phyloP scores from a whole-genome alignment of 2,888 invertebrate species.

The Micropterix aruncella region DNA sequence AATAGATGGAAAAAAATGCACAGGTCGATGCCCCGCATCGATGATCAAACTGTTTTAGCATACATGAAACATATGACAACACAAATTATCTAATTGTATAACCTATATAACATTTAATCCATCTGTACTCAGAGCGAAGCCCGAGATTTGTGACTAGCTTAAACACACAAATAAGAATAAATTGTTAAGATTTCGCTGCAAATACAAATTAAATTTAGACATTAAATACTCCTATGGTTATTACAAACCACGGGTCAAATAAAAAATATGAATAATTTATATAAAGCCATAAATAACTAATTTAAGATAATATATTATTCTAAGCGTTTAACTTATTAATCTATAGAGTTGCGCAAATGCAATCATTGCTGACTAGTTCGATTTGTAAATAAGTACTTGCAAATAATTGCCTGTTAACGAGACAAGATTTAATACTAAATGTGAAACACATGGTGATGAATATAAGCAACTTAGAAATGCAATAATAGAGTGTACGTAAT shows the following conservation, averaged over 20 bases:
- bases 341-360: constrained; percentile 37
- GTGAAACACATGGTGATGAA: not conserved
- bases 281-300: constrained; percentile 12
- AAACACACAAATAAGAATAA: constrained; percentile 10
- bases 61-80: constrained; percentile 14
- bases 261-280: constrained; percentile 7
- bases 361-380: constrained; percentile 38
- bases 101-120: constrained; percentile 11
- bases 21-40: too few species aligned
- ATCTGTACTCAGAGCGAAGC: constrained; percentile 10
- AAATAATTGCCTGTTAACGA: constrained; percentile 28
- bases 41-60: constrained; percentile 12
- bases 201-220: constrained; percentile 8
- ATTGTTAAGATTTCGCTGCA: constrained; percentile 7
- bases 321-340: not conserved
- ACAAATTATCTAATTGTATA: constrained; percentile 11
- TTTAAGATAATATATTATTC: not conserved
- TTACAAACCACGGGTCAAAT: constrained; percentile 10
- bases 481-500: not conserved
- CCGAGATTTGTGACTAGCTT: constrained; percentile 13
- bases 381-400: constrained; percentile 41
- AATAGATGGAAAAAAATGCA: too few species aligned
- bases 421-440: constrained; percentile 11
- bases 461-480: constrained; percentile 2
- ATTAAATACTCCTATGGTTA: not conserved